Evolutionary conservation across 2,797 vertebrate genomes (phyloP).

Genomic region (Anabas testudineus): DNA sequence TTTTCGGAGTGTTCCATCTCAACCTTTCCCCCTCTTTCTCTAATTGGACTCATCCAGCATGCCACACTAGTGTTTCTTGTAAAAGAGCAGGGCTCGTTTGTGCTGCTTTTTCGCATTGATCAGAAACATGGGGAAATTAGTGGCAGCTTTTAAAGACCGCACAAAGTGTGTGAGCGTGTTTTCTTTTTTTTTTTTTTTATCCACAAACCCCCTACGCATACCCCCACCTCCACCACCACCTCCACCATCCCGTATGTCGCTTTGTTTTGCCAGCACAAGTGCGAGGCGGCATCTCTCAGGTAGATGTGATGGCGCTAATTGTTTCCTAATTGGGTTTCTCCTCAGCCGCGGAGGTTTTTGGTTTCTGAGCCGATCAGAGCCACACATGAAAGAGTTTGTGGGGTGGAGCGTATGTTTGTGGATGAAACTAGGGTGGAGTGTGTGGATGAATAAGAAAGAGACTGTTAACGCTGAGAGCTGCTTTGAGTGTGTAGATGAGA

Average conservation of each 20-base stretch:
- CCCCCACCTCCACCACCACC: not conserved
- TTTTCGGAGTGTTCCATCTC: conserved; percentile 20
- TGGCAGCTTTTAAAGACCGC: conserved; percentile 32
- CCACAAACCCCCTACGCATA: not conserved
- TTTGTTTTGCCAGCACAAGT: conserved; percentile 53
- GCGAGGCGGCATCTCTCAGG: conserved; percentile 42
- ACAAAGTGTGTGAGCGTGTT: conserved; percentile 10
- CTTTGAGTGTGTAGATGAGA: conserved; percentile 12
- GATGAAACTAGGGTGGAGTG: conserved; percentile 26
- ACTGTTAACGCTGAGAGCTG: conserved; percentile 22
- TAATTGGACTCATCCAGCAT: conserved; percentile 1
- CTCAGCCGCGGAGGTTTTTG: conserved; percentile 29
- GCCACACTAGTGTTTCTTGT: not conserved
- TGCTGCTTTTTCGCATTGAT: conserved; percentile 37
- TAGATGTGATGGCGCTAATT: conserved; percentile 66
- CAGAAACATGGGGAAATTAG: conserved; percentile 29
- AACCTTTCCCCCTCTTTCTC: not conserved
- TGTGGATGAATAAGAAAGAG: conserved; percentile 10
- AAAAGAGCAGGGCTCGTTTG: conserved; percentile 24
- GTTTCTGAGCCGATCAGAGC: conserved; percentile 44
- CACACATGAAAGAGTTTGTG: conserved; percentile 49
- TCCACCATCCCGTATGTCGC: conserved; percentile 27
- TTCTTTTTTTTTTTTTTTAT: conserved; percentile 7
- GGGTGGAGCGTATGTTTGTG: conserved; percentile 9
- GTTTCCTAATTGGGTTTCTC: conserved; percentile 59